Percentiles rank a stretch among this genome's conserved stretches.
Conservation (phyloP, 1,140 invertebrate genomes). For the Patella vulgata region DNA sequence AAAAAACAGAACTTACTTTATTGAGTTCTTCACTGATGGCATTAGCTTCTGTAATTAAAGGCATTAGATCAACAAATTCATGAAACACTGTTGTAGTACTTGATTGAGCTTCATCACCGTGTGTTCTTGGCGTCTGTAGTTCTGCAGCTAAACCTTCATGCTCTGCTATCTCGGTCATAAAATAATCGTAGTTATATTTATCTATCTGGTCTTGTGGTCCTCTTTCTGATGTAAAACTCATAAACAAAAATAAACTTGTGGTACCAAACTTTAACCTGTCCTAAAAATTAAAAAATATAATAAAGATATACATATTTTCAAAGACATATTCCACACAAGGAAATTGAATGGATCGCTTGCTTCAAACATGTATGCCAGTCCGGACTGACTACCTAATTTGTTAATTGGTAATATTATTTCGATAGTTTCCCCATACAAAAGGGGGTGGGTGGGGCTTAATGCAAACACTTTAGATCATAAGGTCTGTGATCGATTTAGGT, state of each 20-base stretch:
- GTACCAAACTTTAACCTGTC: constrained; percentile 51
- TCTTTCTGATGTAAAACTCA: constrained; percentile 42
- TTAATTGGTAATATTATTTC: no score
- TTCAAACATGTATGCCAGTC: no score
- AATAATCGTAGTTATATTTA: constrained; percentile 47
- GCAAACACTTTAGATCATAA: no score
- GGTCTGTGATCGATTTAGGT: no score
- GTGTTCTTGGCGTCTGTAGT: constrained; percentile 34
- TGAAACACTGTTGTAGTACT: constrained; percentile 65
- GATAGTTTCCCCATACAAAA: no score
- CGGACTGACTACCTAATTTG: no score
- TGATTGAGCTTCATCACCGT: constrained; percentile 28
- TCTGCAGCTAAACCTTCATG: constrained; percentile 43
- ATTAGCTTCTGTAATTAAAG: constrained; percentile 73
- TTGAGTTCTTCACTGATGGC: constrained; percentile 72
- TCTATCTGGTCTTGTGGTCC: constrained; percentile 16
- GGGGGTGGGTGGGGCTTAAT: no score
- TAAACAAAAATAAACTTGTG: constrained; percentile 44
- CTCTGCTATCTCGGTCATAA: constrained; percentile 53
- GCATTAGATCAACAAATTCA: constrained; percentile 71
- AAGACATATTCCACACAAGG: no score
- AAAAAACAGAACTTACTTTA: constrained; percentile 59
- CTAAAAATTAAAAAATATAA: constrained; percentile 27
- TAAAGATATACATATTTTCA: constrained; percentile 54
- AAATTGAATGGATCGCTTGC: neutral